phyloP scores from a whole-genome alignment of 1,140 invertebrate genomes.

The Andricus grossulariae region DNA sequence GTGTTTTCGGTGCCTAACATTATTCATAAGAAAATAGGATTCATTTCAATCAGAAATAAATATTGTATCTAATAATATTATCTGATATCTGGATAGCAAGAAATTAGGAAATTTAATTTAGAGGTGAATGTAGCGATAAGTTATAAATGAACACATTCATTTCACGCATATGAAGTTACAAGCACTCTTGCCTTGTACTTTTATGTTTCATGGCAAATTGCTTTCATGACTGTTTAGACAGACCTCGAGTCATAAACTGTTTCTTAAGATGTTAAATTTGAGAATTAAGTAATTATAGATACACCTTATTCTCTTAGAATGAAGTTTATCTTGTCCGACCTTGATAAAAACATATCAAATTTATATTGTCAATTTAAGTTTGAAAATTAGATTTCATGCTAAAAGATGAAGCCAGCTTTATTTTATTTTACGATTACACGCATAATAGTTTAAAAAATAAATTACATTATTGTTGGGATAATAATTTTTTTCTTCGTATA shows the following conservation, averaged over 20 bases:
- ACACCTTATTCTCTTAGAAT: not conserved
- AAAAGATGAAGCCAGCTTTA: too few species aligned
- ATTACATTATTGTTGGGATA: too few species aligned
- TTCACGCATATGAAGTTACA: conserved; percentile 1
- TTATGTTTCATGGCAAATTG: conserved; percentile 53
- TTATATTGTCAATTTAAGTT: not conserved
- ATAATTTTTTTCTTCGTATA: too few species aligned
- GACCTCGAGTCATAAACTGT: conserved; percentile 34
- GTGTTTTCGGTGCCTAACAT: too few species aligned
- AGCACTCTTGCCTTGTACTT: conserved; percentile 41
- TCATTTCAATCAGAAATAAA: too few species aligned
- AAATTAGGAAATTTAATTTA: too few species aligned
- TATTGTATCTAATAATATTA: too few species aligned
- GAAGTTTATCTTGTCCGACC: not conserved
- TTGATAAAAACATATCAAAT: not conserved
- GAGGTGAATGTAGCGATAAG: not conserved
- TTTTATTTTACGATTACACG: too few species aligned
- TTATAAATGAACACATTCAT: conserved; percentile 6
- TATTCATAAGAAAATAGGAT: too few species aligned
- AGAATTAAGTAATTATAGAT: not conserved
- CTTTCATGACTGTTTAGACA: conserved; percentile 58
- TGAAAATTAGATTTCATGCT: not conserved
- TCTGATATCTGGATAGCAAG: too few species aligned
- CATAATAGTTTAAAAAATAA: too few species aligned
- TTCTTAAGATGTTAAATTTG: not conserved